Conservation (phyloP, 2,113 vertebrate species). For the Dolichotis patagonum region DNA sequence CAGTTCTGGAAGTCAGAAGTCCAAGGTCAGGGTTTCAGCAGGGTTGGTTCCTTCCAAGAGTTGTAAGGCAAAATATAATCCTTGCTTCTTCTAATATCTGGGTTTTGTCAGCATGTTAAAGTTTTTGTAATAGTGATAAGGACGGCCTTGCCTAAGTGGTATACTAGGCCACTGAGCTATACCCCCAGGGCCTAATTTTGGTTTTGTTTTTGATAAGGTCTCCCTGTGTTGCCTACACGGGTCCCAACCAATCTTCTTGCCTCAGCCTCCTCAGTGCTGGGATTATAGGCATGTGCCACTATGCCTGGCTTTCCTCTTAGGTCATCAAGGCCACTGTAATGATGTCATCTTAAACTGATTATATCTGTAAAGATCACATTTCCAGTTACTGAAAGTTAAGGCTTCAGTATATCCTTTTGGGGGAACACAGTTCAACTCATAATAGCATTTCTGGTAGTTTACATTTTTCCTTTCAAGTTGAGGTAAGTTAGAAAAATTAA, state of each 20-base stretch:
- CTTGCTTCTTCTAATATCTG: background rate
- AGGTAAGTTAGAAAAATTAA: background rate
- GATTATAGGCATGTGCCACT: background rate
- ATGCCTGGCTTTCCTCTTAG: background rate
- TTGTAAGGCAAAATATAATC: background rate
- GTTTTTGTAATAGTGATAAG: background rate
- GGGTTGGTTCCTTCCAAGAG: background rate
- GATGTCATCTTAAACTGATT: background rate
- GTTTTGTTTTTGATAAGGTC: background rate
- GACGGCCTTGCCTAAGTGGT: background rate
- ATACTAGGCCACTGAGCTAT: background rate
- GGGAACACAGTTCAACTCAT: background rate
- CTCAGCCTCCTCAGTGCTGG: background rate
- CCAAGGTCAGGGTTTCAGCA: background rate
- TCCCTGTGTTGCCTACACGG: background rate
- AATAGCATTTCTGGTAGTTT: background rate
- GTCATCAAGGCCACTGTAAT: background rate
- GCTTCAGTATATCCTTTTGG: background rate
- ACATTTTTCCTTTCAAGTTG: background rate
- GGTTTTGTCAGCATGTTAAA: background rate
- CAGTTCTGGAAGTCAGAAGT: background rate
- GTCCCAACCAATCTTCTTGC: background rate
- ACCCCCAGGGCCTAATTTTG: background rate
- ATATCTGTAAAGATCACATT: background rate
- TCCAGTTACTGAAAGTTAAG: background rate